These are phyloP conservation scores for Suricata suricatta DNA, from an alignment of 2,113 vertebrate species.

Conservation along the genomic window DNA sequence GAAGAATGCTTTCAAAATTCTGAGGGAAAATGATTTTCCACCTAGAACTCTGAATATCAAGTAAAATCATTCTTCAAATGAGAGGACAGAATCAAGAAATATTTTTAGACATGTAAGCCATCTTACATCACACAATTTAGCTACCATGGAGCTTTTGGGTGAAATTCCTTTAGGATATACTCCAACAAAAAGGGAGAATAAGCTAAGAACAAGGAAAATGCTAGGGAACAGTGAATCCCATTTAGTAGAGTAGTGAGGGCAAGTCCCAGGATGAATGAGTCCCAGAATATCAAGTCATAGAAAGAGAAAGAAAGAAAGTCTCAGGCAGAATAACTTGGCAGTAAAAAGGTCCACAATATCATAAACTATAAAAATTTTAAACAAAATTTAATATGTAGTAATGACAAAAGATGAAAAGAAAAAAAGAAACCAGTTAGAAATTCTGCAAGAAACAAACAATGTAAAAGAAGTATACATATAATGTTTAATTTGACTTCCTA, in stretches of 20 bases:
- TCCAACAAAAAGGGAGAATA: background rate
- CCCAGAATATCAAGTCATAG: background rate
- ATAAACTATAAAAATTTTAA: background rate
- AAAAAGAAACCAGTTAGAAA: background rate
- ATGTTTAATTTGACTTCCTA: background rate
- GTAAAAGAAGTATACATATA: background rate
- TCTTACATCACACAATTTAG: background rate
- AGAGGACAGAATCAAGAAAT: background rate
- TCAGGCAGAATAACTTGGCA: background rate
- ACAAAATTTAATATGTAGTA: background rate
- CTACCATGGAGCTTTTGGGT: background rate
- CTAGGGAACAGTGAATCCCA: background rate
- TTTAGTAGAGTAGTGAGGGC: background rate
- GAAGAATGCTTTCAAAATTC: slow-evolving; percentile 2
- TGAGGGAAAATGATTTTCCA: background rate
- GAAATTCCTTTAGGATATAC: background rate
- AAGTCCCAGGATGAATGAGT: background rate
- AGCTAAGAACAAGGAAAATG: background rate
- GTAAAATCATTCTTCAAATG: background rate
- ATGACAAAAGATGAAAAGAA: background rate
- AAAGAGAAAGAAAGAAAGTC: fast-evolving
- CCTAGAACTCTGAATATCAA: background rate
- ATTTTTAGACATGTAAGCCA: background rate
- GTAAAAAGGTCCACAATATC: background rate
- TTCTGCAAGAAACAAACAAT: background rate